These are phyloP conservation scores for Limnodromus scolopaceus DNA, from an alignment of 2,797 vertebrate species.

Conservation along the genomic window DNA sequence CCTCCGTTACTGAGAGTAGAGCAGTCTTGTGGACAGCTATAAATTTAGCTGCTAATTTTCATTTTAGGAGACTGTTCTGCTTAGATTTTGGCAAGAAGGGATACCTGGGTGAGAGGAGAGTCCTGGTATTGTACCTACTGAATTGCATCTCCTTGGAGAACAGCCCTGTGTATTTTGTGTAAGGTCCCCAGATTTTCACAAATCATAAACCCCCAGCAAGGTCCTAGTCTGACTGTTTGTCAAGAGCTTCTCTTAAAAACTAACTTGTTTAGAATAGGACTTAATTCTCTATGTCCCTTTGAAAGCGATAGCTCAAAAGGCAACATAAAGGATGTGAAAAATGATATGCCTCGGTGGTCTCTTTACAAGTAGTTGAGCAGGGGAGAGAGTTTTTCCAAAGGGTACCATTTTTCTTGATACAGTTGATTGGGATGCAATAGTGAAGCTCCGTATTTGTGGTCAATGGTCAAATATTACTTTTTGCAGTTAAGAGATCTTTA, in stretches of 20 bases:
- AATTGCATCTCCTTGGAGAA: background rate
- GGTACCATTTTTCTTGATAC: background rate
- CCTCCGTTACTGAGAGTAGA: background rate
- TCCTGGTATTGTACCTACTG: background rate
- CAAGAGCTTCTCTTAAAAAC: background rate
- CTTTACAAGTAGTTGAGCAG: background rate
- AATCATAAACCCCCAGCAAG: background rate
- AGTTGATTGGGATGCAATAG: background rate
- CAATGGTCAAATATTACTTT: background rate
- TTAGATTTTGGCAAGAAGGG: background rate
- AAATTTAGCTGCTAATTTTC: constrained; percentile 38
- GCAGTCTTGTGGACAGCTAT: background rate
- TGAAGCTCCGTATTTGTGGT: background rate
- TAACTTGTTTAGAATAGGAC: background rate
- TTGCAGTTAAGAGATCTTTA: background rate
- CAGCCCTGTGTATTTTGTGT: background rate
- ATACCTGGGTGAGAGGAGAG: background rate
- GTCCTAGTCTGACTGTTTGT: background rate
- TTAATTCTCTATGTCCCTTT: background rate
- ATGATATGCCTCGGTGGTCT: background rate
- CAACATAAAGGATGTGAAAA: background rate
- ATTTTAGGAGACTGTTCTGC: background rate
- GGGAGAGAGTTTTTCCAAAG: background rate
- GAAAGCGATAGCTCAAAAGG: background rate
- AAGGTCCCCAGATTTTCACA: background rate